phyloP scores from a whole-genome alignment of 2,888 invertebrate genomes.

The Epiperipatus broadwayi region DNA sequence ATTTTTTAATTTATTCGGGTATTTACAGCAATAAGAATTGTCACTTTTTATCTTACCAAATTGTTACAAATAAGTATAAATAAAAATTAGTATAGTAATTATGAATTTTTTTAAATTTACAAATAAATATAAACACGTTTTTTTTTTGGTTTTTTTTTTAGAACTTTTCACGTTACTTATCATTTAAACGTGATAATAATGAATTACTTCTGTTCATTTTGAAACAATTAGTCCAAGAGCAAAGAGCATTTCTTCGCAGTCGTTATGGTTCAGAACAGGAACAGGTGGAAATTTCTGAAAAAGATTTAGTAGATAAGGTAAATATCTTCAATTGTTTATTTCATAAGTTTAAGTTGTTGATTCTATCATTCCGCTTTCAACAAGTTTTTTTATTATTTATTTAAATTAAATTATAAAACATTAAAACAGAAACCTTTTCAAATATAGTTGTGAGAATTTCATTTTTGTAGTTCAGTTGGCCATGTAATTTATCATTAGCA shows the following conservation, averaged over 20 bases:
- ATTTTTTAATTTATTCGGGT: too few species aligned
- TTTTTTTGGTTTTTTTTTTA: constrained; percentile 32
- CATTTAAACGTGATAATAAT: constrained; percentile 85
- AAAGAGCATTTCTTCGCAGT: constrained; percentile 47
- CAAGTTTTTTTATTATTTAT: constrained; percentile 1
- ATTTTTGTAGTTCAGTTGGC: too few species aligned
- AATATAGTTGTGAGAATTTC: too few species aligned
- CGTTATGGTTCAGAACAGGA: constrained; percentile 36
- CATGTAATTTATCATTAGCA: too few species aligned
- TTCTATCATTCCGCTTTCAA: not conserved
- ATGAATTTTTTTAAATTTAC: too few species aligned
- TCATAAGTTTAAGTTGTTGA: not conserved
- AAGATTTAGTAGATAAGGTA: constrained; percentile 56
- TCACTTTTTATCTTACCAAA: too few species aligned
- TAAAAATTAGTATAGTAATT: too few species aligned
- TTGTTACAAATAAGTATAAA: too few species aligned
- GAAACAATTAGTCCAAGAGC: constrained; percentile 76
- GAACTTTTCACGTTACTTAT: constrained; percentile 80
- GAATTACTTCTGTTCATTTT: constrained; percentile 86
- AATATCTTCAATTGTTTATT: constrained; percentile 15
- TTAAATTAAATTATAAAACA: not conserved
- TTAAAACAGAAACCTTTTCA: too few species aligned
- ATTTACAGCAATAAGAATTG: too few species aligned
- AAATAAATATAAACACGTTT: too few species aligned
- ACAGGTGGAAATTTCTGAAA: constrained; percentile 64